These are phyloP conservation scores for Phrynocephalus guinanensis DNA, from an alignment of 2,797 vertebrate species.

Conservation along the genomic window DNA sequence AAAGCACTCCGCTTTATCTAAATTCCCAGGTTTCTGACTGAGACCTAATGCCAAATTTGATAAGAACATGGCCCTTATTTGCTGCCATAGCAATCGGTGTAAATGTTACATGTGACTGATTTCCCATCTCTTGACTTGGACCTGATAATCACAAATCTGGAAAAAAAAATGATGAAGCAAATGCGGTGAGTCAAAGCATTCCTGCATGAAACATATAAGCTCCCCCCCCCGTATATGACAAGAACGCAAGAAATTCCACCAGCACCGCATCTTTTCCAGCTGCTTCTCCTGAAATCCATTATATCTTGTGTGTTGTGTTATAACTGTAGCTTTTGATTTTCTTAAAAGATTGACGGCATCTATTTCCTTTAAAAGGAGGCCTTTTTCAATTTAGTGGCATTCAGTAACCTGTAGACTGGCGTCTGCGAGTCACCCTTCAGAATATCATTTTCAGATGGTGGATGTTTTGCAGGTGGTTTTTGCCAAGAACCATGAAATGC, in stretches of 20 bases:
- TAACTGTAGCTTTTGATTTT: constrained; percentile 74
- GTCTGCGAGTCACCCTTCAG: constrained; percentile 66
- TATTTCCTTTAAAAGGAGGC: constrained; percentile 75
- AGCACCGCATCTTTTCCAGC: constrained; percentile 61
- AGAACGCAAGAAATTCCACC: constrained; percentile 64
- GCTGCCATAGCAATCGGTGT: neutral
- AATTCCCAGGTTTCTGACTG: constrained; percentile 10
- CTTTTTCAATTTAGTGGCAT: constrained; percentile 74
- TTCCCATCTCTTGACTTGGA: constrained; percentile 42
- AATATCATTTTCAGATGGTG: constrained; percentile 70
- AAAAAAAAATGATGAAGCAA: constrained; percentile 52
- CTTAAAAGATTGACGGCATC: constrained; percentile 70
- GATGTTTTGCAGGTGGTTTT: constrained; percentile 74
- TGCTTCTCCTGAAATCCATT: constrained; percentile 69
- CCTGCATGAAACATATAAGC: constrained; percentile 51
- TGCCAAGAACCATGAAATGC: constrained; percentile 69
- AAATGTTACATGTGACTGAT: neutral
- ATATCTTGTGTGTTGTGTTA: constrained; percentile 69
- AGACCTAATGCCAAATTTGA: constrained; percentile 9
- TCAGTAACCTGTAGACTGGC: constrained; percentile 74
- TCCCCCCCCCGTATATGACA: constrained; percentile 36
- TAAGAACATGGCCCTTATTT: constrained; percentile 10
- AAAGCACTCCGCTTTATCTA: neutral
- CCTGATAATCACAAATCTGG: constrained; percentile 38
- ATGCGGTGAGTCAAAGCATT: constrained; percentile 54